These are phyloP conservation scores for Gasteruption jaculator DNA, from an alignment of 2,888 invertebrate genomes.

Conservation along the genomic window DNA sequence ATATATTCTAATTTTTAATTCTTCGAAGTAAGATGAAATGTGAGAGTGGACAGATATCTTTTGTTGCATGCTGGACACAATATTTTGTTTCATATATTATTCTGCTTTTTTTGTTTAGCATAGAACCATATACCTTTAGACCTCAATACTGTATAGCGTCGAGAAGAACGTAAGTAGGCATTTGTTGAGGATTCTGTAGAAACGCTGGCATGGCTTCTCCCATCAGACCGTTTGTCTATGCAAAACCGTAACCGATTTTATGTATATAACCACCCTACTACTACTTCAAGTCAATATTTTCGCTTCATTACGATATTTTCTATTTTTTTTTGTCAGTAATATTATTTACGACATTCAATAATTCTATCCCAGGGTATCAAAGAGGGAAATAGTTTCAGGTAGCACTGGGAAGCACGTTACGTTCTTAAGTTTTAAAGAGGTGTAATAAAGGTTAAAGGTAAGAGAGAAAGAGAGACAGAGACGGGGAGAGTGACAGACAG, in stretches of 20 bases:
- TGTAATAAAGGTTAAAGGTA: too few species aligned
- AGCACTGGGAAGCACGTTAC: too few species aligned
- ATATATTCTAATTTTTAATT: too few species aligned
- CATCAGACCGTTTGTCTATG: slow-evolving; percentile 52
- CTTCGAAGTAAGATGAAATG: too few species aligned
- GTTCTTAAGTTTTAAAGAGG: too few species aligned
- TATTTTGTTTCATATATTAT: too few species aligned
- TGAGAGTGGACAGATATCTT: slow-evolving; percentile 25
- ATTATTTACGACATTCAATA: too few species aligned
- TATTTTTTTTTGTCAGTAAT: too few species aligned
- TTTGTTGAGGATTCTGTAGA: slow-evolving; percentile 57
- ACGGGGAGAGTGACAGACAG: too few species aligned
- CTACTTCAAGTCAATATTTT: slow-evolving; percentile 6
- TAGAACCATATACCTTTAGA: slow-evolving; percentile 51
- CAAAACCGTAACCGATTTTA: slow-evolving; percentile 48
- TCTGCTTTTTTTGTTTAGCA: too few species aligned
- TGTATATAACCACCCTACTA: slow-evolving; percentile 20
- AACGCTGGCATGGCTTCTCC: slow-evolving; percentile 54
- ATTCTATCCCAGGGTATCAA: too few species aligned
- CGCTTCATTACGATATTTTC: slow-evolving; percentile 4
- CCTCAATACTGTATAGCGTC: slow-evolving; percentile 63
- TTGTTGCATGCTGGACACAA: slow-evolving; percentile 39
- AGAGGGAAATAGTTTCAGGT: too few species aligned
- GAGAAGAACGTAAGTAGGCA: slow-evolving; percentile 60
- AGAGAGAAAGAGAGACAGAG: slow-evolving; percentile 1